Conservation (phyloP, 1,140 invertebrate genomes). For the Leptopilina clavipes region DNA sequence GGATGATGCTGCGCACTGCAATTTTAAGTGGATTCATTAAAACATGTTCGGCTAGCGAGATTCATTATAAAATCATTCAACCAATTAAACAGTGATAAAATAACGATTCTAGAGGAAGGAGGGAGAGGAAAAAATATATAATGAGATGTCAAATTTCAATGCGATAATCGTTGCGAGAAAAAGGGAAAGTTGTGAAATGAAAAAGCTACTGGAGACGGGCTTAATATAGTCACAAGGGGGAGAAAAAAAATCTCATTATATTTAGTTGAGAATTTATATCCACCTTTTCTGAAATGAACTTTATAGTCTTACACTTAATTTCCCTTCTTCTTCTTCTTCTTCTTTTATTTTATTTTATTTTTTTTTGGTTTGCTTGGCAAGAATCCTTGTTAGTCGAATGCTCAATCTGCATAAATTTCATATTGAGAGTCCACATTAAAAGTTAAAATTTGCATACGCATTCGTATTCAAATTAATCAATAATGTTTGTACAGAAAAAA, state of each 20-base stretch:
- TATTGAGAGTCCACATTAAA: slow-evolving; percentile 16
- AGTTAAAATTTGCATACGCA: slow-evolving; percentile 27
- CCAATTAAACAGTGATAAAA: slow-evolving; percentile 2
- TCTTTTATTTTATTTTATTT: background rate
- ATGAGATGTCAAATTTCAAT: background rate
- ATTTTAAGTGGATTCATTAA: slow-evolving; percentile 11
- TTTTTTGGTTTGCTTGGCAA: background rate
- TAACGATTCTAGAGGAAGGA: background rate
- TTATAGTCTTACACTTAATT: slow-evolving; percentile 1
- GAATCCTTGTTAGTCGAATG: slow-evolving; percentile 22
- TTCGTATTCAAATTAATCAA: slow-evolving; percentile 30
- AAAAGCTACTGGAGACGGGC: background rate
- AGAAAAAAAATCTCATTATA: background rate
- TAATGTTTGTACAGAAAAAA: background rate
- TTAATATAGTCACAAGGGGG: background rate
- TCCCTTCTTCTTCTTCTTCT: background rate
- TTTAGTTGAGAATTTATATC: slow-evolving; percentile 7
- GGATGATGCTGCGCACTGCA: background rate
- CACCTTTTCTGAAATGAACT: background rate
- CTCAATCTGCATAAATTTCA: slow-evolving; percentile 27
- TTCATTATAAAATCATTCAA: slow-evolving; percentile 9
- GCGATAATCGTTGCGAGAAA: background rate
- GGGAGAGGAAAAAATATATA: background rate
- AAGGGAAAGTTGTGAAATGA: slow-evolving; percentile 5
- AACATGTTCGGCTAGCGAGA: background rate